These are phyloP conservation scores for Eupithecia exiguata DNA, from an alignment of 2,888 invertebrate genomes.

Conservation along the genomic window DNA sequence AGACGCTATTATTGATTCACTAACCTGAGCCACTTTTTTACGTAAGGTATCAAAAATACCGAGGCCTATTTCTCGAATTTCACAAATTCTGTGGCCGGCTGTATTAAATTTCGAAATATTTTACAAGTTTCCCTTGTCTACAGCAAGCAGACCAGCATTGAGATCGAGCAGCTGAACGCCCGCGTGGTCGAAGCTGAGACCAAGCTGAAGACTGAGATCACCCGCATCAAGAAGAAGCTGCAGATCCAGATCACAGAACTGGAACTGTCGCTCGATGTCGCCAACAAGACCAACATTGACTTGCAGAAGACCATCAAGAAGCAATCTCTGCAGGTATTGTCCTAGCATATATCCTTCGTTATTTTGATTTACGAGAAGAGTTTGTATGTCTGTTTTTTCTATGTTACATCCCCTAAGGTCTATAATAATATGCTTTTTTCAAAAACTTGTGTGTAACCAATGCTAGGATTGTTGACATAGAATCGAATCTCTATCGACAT, in stretches of 20 bases:
- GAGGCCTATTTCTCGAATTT: neutral
- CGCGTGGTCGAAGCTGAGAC: constrained; percentile 98
- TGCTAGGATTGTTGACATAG: too few relatives aligned
- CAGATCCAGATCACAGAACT: constrained; percentile 98
- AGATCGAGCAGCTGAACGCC: constrained; percentile 97
- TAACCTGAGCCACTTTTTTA: neutral
- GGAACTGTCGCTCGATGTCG: constrained; percentile 97
- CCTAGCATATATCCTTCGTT: neutral
- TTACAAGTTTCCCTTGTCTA: constrained; percentile 10
- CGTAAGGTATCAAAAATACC: neutral
- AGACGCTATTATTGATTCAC: neutral
- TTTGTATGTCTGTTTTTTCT: too few relatives aligned
- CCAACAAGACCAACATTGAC: constrained; percentile 99
- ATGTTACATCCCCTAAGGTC: too few relatives aligned
- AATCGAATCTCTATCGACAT: too few relatives aligned
- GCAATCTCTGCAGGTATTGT: constrained; percentile 92
- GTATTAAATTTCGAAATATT: neutral
- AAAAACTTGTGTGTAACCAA: too few relatives aligned
- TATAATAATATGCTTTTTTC: too few relatives aligned
- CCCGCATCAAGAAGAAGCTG: constrained; percentile 99
- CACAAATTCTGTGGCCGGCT: neutral
- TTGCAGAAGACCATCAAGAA: constrained; percentile 99
- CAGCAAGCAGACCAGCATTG: constrained; percentile 98
- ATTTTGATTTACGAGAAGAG: neutral
- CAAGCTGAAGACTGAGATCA: constrained; percentile 96